phyloP scores from a whole-genome alignment of 2,888 invertebrate genomes.

The Drosophila austrosaltans region DNA sequence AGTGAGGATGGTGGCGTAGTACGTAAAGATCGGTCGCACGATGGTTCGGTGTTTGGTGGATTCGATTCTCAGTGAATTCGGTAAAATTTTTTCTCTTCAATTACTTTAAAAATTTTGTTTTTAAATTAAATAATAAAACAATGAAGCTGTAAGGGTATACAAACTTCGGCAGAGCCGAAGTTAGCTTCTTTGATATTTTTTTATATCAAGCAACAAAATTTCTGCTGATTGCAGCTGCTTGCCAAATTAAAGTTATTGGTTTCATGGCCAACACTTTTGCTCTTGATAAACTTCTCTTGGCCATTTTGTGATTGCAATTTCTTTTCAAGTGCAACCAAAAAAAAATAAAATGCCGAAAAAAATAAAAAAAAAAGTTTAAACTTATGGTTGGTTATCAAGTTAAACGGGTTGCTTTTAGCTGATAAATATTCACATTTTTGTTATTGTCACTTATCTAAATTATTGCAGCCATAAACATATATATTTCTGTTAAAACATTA shows the following conservation, averaged over 20 bases:
- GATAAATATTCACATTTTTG: conserved; percentile 32
- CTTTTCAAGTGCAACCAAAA: conserved; percentile 16
- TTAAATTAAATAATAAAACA: no score
- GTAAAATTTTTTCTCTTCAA: no score
- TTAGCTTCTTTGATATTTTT: conserved; percentile 1
- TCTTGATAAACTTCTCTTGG: conserved; percentile 38
- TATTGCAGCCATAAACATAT: conserved; percentile 39
- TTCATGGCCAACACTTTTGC: conserved; percentile 31
- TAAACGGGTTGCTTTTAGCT: conserved; percentile 16
- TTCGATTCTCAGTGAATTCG: no score
- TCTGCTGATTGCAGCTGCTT: conserved; percentile 50
- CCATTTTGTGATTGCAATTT: conserved; percentile 9
- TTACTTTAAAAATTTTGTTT: no score
- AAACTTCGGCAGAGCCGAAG: no score
- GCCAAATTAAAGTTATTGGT: conserved; percentile 38
- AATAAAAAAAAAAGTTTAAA: conserved; percentile 42
- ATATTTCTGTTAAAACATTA: not conserved
- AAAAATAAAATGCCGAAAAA: not conserved
- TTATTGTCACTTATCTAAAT: conserved; percentile 53
- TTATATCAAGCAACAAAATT: conserved; percentile 2
- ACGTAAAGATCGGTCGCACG: no score
- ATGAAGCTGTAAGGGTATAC: no score
- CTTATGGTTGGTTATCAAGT: conserved; percentile 32
- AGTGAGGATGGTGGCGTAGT: no score
- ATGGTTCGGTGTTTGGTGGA: no score